Evolutionary conservation across 2,113 vertebrate species (phyloP), one percentile per base, ranked within the genome.

Genomic region (Bos javanicus): DNA sequence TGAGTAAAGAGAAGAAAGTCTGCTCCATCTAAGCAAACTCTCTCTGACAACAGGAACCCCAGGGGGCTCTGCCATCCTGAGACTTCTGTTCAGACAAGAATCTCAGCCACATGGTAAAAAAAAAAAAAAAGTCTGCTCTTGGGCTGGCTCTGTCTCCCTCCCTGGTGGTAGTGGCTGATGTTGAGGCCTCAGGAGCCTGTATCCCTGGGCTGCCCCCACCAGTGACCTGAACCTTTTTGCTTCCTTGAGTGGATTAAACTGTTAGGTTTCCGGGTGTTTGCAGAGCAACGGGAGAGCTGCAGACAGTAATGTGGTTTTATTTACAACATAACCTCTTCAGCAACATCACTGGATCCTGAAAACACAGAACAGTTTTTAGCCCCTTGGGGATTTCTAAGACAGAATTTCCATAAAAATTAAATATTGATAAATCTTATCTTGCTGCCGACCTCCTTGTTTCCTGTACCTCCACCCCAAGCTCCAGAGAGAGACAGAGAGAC

Each of bases 331-430:
- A 97, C 93, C 8, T 30, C 96, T 96, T 97, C 89, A 16, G 96
- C 92, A n/a, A 96, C 96, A 96, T 97, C 94, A 89, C 87, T 89
- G 85, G 91, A 85, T 97, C 96, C 92, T 98, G 97, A 97, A 98
- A 98, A 98, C 97, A 97, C 84, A 92, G 95, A 97, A 96, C 97
- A 91, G 97, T 97, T 98, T 97, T 95, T 84, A 95, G 81, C 89
- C 96, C 96, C 86, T 82, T n/a, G 97, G 94, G 97, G 93, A 93
- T 97, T 95, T 92, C 91, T 92, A 97, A 95, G 96, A 96, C 86
- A 92, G 62, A 91, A 97, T 98, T 97, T 98, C 94, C 98, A 98
- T 98, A 98, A 98, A 98, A 97, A 97, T 97, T 98, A 98, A 98
- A 98, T 96, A 97, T 87, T 96, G 93, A 97, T 98, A 93, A 96